Evolutionary conservation across 2,113 vertebrate species (phyloP).

Genomic region (Melospiza georgiana): DNA sequence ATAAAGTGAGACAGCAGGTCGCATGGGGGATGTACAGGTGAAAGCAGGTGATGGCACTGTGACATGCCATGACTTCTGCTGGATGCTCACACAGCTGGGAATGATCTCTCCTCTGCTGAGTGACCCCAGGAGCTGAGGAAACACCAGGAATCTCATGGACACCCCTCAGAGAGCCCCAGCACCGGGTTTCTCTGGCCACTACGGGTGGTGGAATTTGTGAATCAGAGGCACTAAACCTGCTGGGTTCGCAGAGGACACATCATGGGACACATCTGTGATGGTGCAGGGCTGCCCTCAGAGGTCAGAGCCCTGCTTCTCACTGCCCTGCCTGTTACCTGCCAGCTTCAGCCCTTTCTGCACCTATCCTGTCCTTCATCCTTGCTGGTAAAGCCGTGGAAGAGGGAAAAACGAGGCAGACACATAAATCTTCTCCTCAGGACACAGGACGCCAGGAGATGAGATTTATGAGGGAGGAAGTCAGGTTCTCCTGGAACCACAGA

Average conservation of each 20-base stretch:
- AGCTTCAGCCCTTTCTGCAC: neutral
- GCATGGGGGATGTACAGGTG: neutral
- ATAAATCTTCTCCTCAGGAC: slow-evolving; percentile 46
- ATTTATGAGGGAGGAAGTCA: slow-evolving; percentile 50
- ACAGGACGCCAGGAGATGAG: slow-evolving; percentile 20
- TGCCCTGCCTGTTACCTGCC: neutral
- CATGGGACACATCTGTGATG: neutral
- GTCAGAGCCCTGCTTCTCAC: neutral
- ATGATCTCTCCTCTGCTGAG: fast-evolving
- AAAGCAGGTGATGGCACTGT: neutral
- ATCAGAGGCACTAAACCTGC: neutral
- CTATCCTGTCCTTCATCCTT: neutral
- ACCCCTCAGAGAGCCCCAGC: neutral
- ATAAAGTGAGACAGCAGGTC: neutral
- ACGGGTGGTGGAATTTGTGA: neutral
- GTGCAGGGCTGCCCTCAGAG: neutral
- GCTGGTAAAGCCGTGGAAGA: neutral
- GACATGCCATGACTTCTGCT: neutral
- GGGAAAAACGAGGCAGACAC: slow-evolving; percentile 31
- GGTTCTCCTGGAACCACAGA: neutral
- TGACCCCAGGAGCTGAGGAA: neutral
- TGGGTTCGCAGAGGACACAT: neutral
- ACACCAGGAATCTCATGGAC: neutral
- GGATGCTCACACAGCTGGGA: neutral
- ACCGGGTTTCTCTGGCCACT: neutral